Conservation (phyloP, 2,888 invertebrate genomes). For the Mimachlamys varia region DNA sequence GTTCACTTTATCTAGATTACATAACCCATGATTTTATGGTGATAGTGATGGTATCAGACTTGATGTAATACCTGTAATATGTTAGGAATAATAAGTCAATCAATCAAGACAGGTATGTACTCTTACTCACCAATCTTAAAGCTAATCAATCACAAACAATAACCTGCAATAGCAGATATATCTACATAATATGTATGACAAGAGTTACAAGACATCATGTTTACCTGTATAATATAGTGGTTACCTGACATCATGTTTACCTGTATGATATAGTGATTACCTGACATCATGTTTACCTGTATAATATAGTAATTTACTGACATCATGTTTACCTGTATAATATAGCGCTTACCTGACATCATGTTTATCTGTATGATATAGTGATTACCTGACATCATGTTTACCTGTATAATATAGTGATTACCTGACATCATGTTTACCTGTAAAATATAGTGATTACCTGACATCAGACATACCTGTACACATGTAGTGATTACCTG, state of each 20-base stretch:
- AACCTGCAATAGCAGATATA: too few relatives aligned
- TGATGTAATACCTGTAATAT: too few relatives aligned
- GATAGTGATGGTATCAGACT: too few relatives aligned
- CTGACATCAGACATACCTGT: background rate
- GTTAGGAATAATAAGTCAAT: too few relatives aligned
- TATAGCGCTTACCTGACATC: background rate
- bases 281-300: background rate
- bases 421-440: background rate
- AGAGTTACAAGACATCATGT: background rate
- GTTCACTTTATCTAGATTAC: too few relatives aligned
- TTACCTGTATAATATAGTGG: background rate
- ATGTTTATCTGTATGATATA: background rate
- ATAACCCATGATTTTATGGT: too few relatives aligned
- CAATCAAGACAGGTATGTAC: too few relatives aligned
- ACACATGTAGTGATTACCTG: background rate
- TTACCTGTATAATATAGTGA: background rate
- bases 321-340: conserved; percentile 9
- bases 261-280: background rate
- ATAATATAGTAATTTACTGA: background rate
- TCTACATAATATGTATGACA: background rate
- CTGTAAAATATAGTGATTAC: background rate
- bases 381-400: background rate
- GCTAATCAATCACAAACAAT: too few relatives aligned
- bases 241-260: too few relatives aligned
- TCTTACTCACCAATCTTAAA: too few relatives aligned